Base-by-base conservation (phyloP, 2,888 invertebrate species). In the Elmis aenea region DNA sequence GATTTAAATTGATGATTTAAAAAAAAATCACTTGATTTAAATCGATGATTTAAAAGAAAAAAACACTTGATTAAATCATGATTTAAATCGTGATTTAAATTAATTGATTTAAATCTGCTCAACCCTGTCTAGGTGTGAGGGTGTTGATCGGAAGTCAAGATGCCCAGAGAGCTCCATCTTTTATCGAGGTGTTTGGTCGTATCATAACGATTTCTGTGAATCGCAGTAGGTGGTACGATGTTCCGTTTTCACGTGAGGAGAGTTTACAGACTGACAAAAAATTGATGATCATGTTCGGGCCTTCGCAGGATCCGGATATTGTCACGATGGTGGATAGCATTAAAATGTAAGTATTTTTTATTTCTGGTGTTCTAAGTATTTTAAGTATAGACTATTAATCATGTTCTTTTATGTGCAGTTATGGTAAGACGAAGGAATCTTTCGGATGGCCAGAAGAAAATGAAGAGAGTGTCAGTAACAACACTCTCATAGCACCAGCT, bases 361-460 rank as follows among this genome's bases (percentile, higher is more conserved):
- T 20, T 5, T 27, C 16, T 8, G n/a, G n/a, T n/a, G n/a, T n/a
- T n/a, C n/a, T n/a, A n/a, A n/a, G n/a, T n/a, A n/a, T n/a, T n/a
- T n/a, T n/a, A n/a, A n/a, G n/a, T n/a, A n/a, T n/a, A n/a, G n/a
- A n/a, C n/a, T n/a, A n/a, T n/a, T n/a, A n/a, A n/a, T n/a, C n/a
- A n/a, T n/a, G n/a, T n/a, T n/a, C n/a, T n/a, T 28, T 34, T 33
- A 33, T 13, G 54, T 61, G 14, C 51, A 83, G 83, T 57, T 95
- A 95, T 62, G 93, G 93, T 1, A 94, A 93, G 69, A 88, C 90
- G 1, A 96, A 96, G 67, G 95, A 95, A 61, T 76, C 85, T 1
- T 94, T 96, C 59, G 94, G 94, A 23, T 96, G 95, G 96, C 94
- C 94, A 0, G 95, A 96, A 62, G 95, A 96, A 58, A 81, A 78